A percentile compares a stretch with the other conserved stretches of the same genome.
Conservation (phyloP, 2,113 vertebrate genomes). For the Pteropus alecto region DNA sequence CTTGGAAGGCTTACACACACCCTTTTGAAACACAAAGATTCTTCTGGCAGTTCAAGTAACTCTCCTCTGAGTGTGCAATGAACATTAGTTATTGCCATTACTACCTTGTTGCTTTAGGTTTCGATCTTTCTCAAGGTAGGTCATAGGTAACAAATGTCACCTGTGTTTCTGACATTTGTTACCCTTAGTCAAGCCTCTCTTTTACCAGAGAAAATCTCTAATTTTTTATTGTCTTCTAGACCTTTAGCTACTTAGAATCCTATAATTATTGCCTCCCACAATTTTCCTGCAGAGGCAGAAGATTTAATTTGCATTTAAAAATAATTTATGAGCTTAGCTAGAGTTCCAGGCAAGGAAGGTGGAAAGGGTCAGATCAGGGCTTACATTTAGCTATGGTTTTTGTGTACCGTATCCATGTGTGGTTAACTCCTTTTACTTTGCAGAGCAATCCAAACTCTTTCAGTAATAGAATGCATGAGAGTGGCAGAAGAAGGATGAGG, state of each 20-base stretch:
- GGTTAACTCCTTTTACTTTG: background rate
- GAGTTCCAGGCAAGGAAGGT: background rate
- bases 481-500: background rate
- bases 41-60: background rate
- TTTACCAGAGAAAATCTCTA: background rate
- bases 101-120: background rate
- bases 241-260: slow-evolving; percentile 8
- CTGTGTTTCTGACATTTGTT: slow-evolving; percentile 14
- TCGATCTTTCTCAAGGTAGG: slow-evolving; percentile 4
- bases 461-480: background rate
- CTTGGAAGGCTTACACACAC: background rate
- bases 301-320: slow-evolving; percentile 66
- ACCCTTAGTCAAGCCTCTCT: background rate
- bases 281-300: slow-evolving; percentile 37
- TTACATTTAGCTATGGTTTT: background rate
- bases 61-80: background rate
- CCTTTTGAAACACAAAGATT: background rate
- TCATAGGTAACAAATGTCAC: background rate
- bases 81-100: background rate
- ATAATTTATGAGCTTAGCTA: slow-evolving; percentile 55
- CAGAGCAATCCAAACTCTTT: slow-evolving; percentile 40
- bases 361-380: background rate
- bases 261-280: slow-evolving; percentile 49
- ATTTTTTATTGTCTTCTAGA: slow-evolving; percentile 25
- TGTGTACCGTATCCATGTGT: background rate